Conservation (phyloP, 2,888 invertebrate species). For the Drosophila kuntzei region DNA sequence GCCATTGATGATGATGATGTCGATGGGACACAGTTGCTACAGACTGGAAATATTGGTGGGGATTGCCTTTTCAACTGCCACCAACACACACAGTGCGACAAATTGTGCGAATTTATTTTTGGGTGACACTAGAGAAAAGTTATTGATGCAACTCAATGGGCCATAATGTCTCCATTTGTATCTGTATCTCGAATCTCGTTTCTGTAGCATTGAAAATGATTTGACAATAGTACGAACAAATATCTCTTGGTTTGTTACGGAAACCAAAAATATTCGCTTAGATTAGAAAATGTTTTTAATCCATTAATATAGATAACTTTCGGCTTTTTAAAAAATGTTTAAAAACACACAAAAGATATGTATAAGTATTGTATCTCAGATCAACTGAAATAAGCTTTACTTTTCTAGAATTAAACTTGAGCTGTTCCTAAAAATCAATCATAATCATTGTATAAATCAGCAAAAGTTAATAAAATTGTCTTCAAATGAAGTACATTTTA, state of each 20-base stretch:
- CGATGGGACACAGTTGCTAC: conserved; percentile 34
- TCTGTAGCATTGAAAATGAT: background rate
- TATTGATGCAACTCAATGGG: conserved; percentile 47
- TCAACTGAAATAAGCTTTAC: no score
- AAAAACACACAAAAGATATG: no score
- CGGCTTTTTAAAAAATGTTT: no score
- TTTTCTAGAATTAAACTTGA: no score
- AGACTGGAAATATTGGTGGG: conserved; percentile 16
- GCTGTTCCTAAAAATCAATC: no score
- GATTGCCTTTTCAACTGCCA: conserved; percentile 38
- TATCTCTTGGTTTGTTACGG: background rate
- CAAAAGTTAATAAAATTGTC: no score
- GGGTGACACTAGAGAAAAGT: conserved; percentile 34
- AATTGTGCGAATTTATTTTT: conserved; percentile 46
- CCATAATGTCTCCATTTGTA: conserved; percentile 45
- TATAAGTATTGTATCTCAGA: no score
- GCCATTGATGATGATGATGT: conserved; percentile 32
- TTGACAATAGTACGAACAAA: background rate
- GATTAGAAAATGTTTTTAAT: no score
- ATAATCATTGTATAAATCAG: no score
- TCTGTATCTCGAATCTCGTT: conserved; percentile 8
- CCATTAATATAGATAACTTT: no score
- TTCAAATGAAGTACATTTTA: no score
- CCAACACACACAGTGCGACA: conserved; percentile 29
- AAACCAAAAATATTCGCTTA: no score